Evolutionary conservation across 2,888 invertebrate species (phyloP), one percentile per base, ranked within the genome.

Genomic region (Hanleya hanleyi): DNA sequence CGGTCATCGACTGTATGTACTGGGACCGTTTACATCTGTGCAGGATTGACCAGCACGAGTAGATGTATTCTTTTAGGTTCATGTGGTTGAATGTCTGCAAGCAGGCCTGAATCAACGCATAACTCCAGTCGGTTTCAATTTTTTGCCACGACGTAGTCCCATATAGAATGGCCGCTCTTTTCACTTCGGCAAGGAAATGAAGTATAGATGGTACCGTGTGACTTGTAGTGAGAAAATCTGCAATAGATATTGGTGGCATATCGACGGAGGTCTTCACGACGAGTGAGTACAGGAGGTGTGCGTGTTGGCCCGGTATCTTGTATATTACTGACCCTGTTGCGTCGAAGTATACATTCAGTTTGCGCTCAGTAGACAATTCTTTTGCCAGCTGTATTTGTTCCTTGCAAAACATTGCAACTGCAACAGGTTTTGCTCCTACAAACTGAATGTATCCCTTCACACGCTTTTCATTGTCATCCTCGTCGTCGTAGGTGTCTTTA

Each of bases 91-190:
- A 57, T 57, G 57, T 26, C 57, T 22, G 57, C 22, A 57, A 26
- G n/a, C 22, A n/a, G n/a, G 57, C 57, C 57, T 57, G 57, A 15
- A 57, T 57, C 29, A 57, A 57, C 57, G 57, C 57, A n/a, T 9
- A 22, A 12, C 22, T 22, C 57, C 57, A 57, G 29, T 57, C 22
- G 29, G 57, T 57, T 57, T 57, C 57, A n/a, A 57, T 26, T 41
- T 41, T 41, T 41, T 41, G 41, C 41, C 41, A 41, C 41, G 9
- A 41, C 18, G 41, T 41, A 41, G 41, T 41, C 41, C 41, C 41
- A 41, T 18, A 41, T 41, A 41, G 9, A 41, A 41, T 41, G 9
- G 41, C 41, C 41, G 41, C 41, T 41, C 41, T 41, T 41, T 41
- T 41, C 41, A 41, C 41, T 12, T 18, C 9, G 18, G 41, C 41